A percentile compares a stretch with the other conserved stretches of the same genome.
phyloP scores from a whole-genome alignment of 2,797 vertebrate genomes.

The Picus viridis region DNA sequence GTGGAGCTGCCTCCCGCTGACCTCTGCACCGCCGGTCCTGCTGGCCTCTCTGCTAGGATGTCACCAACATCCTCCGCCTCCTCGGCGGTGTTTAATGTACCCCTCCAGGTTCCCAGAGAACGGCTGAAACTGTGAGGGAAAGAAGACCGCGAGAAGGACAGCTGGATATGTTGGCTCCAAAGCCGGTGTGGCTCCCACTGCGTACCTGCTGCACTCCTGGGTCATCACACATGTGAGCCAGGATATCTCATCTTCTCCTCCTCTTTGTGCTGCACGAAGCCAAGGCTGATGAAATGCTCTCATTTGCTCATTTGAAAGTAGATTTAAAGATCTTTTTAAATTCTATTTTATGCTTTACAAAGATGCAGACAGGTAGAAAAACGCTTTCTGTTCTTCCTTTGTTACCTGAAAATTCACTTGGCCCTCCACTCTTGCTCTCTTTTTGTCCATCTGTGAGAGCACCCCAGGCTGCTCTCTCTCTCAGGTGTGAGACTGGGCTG shows the following conservation, averaged over 20 bases:
- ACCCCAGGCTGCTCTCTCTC: not conserved
- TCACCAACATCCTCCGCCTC: not conserved
- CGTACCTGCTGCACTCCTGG: not conserved
- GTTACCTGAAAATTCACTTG: not conserved
- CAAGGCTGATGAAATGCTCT: too few relatives aligned
- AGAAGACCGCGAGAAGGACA: not conserved
- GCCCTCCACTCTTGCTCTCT: not conserved
- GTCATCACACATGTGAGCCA: fast-evolving
- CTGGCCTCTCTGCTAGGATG: not conserved
- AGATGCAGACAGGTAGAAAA: not conserved
- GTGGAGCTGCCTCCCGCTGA: not conserved
- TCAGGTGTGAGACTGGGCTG: conserved; percentile 19
- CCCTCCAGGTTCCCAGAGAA: not conserved
- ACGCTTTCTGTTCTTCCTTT: not conserved
- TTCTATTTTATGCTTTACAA: not conserved
- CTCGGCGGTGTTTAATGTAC: fast-evolving
- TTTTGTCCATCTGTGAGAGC: not conserved
- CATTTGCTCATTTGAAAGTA: fast-evolving
- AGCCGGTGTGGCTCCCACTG: fast-evolving
- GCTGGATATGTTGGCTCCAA: not conserved
- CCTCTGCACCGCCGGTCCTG: not conserved
- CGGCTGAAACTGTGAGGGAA: not conserved
- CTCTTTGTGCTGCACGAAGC: fast-evolving
- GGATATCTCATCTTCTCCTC: not conserved
- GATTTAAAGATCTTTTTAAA: too few relatives aligned